Evolutionary conservation across 2,797 vertebrate genomes (phyloP).

Genomic region (Microcaecilia unicolor): DNA sequence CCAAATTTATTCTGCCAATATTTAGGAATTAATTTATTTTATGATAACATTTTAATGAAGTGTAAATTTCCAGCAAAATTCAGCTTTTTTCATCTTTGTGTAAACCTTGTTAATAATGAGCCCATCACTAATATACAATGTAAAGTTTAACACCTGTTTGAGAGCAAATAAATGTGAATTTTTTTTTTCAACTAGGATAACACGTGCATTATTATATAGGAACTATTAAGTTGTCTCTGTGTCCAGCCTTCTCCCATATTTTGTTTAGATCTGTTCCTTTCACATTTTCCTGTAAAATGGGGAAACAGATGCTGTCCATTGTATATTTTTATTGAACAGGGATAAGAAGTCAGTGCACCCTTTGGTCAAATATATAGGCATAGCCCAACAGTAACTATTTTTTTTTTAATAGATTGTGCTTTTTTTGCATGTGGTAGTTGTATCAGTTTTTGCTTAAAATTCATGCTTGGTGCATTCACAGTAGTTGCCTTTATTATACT

Average conservation of each 20-base stretch:
- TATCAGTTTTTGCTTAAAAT: no score
- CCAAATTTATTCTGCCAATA: constrained; percentile 80
- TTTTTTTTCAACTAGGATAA: constrained; percentile 80
- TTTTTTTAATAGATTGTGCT: no score
- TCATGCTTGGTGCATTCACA: no score
- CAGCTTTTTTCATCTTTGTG: constrained; percentile 84
- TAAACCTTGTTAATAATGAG: constrained; percentile 92
- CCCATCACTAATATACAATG: constrained; percentile 96
- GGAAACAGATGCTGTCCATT: constrained; percentile 8
- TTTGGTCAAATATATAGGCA: constrained; percentile 4
- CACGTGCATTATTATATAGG: constrained; percentile 50
- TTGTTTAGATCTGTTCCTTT: constrained; percentile 13
- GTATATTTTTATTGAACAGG: constrained; percentile 7
- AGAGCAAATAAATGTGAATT: constrained; percentile 99
- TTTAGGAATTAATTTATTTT: constrained; percentile 94
- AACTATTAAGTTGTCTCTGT: constrained; percentile 34
- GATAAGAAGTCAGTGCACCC: constrained; percentile 15
- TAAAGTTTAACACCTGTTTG: constrained; percentile 99
- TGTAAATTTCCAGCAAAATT: constrained; percentile 88
- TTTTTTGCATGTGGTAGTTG: no score
- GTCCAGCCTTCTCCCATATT: constrained; percentile 19
- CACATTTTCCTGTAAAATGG: background rate
- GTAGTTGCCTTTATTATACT: no score
- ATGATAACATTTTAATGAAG: constrained; percentile 71
- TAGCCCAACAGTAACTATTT: no score